Evolutionary conservation across 2,113 vertebrate genomes (phyloP), one percentile per base, ranked within the genome.

Genomic region (Takifugu flavidus): DNA sequence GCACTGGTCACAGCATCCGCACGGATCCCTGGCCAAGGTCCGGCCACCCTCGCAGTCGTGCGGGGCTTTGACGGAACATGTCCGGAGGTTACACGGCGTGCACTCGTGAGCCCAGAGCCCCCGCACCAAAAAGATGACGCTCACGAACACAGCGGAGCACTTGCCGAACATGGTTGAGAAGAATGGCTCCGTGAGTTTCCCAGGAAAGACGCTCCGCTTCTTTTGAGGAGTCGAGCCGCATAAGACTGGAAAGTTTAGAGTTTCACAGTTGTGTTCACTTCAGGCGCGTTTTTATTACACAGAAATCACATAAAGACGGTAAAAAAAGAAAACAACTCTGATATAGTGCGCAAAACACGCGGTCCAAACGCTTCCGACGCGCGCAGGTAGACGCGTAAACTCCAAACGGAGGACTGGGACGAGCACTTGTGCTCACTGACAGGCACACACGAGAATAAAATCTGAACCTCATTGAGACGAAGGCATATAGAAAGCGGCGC

Each of bases 1-100:
- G 49, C 91, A 92, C 64, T 79, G 88, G 43, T 87, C 87, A 39
- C 91, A 92, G 82, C 91, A 92, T 59, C 91, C 90, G 83, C 91
- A 92, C 2, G 91, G 91, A 63, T 92, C 89, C 53, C 68, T 72
- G 44, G 83, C 84, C 75, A 76, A 5, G 42, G 57, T 84, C 77
- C 90, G 89, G 43, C 85, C 88, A 8, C 77, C 77, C 31, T 85
- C 87, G 54, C 91, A 92, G 73, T 60, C 75, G 52, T 63, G 85
- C 45, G 78, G 54, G n/a, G 76, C 27, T 52, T 74, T 70, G 34
- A 49, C 25, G 14, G 85, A 75, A 69, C 91, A 92, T 6, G 82
- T 73, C 67, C 91, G 86, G 53, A 85, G 80, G 20, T 82, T 49
- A 67, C 91, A 92, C 44, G 90, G 88, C 64, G 88, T 70, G 75